Base-by-base conservation (phyloP, 2,797 vertebrate species). In the Anabas testudineus region DNA sequence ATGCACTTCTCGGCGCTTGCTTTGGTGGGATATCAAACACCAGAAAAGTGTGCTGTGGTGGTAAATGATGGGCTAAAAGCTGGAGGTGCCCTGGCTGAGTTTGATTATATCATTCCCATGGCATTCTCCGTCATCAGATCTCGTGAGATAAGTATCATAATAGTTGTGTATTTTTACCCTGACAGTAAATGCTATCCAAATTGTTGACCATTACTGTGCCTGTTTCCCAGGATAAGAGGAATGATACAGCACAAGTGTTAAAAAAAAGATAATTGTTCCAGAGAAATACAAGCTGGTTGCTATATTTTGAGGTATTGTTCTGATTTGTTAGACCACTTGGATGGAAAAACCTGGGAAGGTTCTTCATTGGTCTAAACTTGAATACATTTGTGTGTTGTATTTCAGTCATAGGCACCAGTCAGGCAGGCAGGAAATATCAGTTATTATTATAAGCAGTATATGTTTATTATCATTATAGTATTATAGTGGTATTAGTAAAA, bases 11-110 rank as follows among this genome's bases (percentile, higher is more conserved):
- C 85, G 39, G 74, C 43, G 70, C 69, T 78, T 71, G 84, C 83
- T 89, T 94, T 91, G 90, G 90, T 87, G 81, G 83, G 89, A 93
- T 93, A 93, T 91, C 74, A 88, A 93, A 92, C 92, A 90, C 82
- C 79, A 73, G 76, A 74, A 83, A 88, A 92, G 83, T 71, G 81
- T 83, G 37, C 82, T 69, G 69, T 79, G 85, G 82, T 68, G 84
- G 82, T 82, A 83, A 86, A 85, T 88, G 88, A 88, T 24, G 67
- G 76, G 80, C 88, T 86, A 84, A 89, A 90, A 91, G 89, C 87
- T 88, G 73, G 72, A 85, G 57, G 62, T 71, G 60, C 66, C 87
- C 71, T 84, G 55, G 81, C 85, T 87, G 88, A 82, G 87, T 91
- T 87, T 86, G 80, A 89, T 86, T 88, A 71, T 81, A 65, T 75